Percentiles rank a stretch among this genome's conserved stretches.
Evolutionary conservation across 2,888 invertebrate species (phyloP).

Genomic region (Therioaphis trifolii): DNA sequence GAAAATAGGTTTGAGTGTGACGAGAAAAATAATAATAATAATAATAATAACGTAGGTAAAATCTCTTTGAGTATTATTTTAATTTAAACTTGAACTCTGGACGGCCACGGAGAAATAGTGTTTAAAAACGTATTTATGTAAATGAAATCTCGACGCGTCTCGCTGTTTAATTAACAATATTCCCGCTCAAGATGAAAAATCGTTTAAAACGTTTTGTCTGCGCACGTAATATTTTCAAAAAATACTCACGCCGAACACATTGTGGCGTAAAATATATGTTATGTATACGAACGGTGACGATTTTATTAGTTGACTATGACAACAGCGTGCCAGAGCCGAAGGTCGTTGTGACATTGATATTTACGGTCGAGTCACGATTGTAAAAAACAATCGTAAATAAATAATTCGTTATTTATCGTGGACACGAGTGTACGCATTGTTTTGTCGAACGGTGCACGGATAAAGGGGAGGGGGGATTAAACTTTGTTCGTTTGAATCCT

Average conservation of each 20-base stretch:
- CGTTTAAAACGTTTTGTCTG: no score
- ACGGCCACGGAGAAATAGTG: no score
- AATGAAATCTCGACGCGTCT: no score
- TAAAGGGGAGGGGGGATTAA: no score
- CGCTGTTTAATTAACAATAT: no score
- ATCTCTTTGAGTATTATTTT: background rate
- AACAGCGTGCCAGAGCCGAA: background rate
- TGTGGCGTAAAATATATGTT: background rate
- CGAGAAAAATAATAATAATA: background rate
- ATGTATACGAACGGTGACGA: background rate
- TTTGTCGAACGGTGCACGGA: no score
- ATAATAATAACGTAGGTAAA: background rate
- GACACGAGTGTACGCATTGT: no score
- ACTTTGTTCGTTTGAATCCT: no score
- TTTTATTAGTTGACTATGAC: background rate
- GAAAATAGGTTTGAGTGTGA: background rate
- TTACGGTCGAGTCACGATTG: background rate
- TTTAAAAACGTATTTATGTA: no score
- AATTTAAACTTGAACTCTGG: background rate
- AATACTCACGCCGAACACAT: no score
- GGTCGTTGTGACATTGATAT: conserved; percentile 38
- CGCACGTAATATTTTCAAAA: no score
- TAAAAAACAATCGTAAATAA: background rate
- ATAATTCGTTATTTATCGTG: background rate
- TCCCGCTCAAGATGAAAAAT: no score